Percentiles rank a stretch among this genome's conserved stretches.
These are phyloP conservation scores for Harlomillsia oculata DNA, from an alignment of 1,140 invertebrate genomes.

Conservation along the genomic window DNA sequence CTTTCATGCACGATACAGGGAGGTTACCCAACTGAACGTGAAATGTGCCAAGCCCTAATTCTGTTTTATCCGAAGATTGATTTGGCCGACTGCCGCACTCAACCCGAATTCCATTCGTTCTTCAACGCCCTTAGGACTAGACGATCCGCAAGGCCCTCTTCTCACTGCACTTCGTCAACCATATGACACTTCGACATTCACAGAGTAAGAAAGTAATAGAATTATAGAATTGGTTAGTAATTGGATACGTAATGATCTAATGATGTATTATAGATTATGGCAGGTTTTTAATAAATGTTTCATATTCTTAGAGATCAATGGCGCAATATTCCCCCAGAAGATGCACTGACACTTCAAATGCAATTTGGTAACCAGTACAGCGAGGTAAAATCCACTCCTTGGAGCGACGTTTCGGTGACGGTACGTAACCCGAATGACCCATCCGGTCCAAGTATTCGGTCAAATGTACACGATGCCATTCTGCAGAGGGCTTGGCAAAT, in stretches of 20 bases:
- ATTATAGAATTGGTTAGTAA: no score
- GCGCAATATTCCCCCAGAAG: no score
- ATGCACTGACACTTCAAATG: no score
- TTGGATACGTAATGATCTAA: no score
- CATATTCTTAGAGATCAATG: not conserved
- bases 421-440: not conserved
- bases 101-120: conserved; percentile 67
- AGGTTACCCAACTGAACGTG: conserved; percentile 67
- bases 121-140: conserved; percentile 64
- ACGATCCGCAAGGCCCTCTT: not conserved
- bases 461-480: not conserved
- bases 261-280: no score
- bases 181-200: not conserved
- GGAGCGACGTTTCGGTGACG: no score
- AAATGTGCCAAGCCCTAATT: conserved; percentile 75
- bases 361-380: no score
- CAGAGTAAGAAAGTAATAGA: not conserved
- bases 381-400: no score
- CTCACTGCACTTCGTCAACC: not conserved
- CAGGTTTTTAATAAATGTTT: not conserved
- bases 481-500: not conserved
- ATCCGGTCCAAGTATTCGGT: no score
- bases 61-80: conserved; percentile 68
- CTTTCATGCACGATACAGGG: conserved; percentile 43
- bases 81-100: conserved; percentile 66